A percentile compares a stretch with the other conserved stretches of the same genome.
These are phyloP conservation scores for Gobionotothen gibberifrons DNA, from an alignment of 2,797 vertebrate species.

Conservation along the genomic window DNA sequence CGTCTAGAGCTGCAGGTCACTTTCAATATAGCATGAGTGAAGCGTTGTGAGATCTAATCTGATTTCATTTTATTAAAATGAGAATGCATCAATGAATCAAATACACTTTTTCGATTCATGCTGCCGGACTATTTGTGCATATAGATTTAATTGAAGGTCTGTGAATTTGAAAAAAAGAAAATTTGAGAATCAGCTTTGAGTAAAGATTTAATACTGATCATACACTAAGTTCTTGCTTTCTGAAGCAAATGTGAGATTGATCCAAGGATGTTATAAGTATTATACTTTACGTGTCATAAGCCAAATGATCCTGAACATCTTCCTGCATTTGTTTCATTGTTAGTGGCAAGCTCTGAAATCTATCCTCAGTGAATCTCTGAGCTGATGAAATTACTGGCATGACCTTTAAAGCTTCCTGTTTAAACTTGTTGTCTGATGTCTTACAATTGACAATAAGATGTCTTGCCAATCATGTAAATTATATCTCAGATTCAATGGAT, in stretches of 20 bases:
- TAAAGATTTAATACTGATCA: background rate
- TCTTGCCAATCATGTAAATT: slow-evolving; percentile 75
- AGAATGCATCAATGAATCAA: slow-evolving; percentile 71
- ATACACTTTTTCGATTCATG: slow-evolving; percentile 59
- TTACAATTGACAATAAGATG: slow-evolving; percentile 67
- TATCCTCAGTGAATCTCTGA: slow-evolving; percentile 39
- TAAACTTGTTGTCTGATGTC: slow-evolving; percentile 61
- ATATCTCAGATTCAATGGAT: slow-evolving; percentile 69
- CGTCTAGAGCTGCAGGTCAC: slow-evolving; percentile 74
- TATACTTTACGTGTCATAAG: background rate
- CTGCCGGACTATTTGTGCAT: slow-evolving; percentile 31
- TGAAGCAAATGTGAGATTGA: background rate
- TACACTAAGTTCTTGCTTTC: background rate
- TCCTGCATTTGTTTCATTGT: slow-evolving; percentile 7
- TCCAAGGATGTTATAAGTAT: background rate
- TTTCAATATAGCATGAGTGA: slow-evolving; percentile 82
- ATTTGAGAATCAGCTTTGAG: slow-evolving; percentile 13
- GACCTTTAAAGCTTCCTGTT: slow-evolving; percentile 72
- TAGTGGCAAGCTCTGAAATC: slow-evolving; percentile 50
- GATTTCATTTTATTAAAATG: slow-evolving; percentile 79
- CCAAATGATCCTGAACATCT: background rate
- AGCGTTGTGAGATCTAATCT: slow-evolving; percentile 75
- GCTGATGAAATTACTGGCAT: slow-evolving; percentile 66
- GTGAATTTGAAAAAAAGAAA: slow-evolving; percentile 23
- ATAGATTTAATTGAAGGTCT: slow-evolving; percentile 18